A percentile compares a stretch with the other conserved stretches of the same genome.
These are phyloP conservation scores for Cisticola juncidis DNA, from an alignment of 2,113 vertebrate genomes.

Conservation along the genomic window DNA sequence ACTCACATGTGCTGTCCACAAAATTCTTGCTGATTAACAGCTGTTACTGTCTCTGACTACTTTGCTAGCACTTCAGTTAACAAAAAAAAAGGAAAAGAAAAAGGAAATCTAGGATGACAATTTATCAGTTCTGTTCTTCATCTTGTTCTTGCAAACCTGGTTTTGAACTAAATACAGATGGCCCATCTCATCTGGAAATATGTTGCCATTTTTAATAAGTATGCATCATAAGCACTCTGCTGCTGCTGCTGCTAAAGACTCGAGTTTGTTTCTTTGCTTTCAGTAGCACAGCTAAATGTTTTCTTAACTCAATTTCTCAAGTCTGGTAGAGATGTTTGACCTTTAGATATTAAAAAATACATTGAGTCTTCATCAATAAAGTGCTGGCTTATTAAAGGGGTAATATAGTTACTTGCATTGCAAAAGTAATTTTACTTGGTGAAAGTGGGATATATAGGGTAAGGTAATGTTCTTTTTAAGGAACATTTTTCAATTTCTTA, in stretches of 20 bases:
- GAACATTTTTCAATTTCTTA: conserved; percentile 42
- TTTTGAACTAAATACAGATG: background rate
- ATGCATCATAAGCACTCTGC: background rate
- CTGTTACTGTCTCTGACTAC: background rate
- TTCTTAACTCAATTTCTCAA: conserved; percentile 48
- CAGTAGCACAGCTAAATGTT: conserved; percentile 16
- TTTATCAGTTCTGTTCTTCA: background rate
- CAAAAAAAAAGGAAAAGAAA: background rate
- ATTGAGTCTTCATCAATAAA: conserved; percentile 16
- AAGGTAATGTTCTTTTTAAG: conserved; percentile 39
- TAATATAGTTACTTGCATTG: conserved; percentile 56
- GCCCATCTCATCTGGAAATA: background rate
- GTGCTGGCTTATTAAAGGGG: conserved; percentile 23
- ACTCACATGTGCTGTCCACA: background rate
- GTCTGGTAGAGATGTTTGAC: conserved; percentile 19
- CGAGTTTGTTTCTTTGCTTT: conserved; percentile 34
- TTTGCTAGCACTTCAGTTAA: background rate
- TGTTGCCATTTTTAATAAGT: background rate
- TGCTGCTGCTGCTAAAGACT: background rate
- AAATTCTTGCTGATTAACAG: background rate
- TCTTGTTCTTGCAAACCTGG: background rate
- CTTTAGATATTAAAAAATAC: conserved; percentile 38
- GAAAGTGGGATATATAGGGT: background rate
- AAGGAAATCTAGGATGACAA: background rate
- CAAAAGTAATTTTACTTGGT: conserved; percentile 51